phyloP scores from a whole-genome alignment of 2,888 invertebrate species.

The Leucania comma region DNA sequence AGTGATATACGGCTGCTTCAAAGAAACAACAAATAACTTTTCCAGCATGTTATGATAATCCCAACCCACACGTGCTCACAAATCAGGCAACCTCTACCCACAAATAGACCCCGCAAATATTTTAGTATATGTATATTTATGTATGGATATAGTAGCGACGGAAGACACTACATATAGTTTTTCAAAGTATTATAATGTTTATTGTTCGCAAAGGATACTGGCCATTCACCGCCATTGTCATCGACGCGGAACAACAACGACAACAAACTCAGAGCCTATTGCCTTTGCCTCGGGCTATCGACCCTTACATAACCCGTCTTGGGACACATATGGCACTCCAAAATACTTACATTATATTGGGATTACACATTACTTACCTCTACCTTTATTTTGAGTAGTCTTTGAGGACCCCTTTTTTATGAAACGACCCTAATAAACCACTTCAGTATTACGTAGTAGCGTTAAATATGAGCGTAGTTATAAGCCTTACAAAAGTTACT shows the following conservation, averaged over 20 bases:
- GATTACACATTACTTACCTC: constrained; percentile 57
- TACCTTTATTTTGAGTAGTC: constrained; percentile 36
- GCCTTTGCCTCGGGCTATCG: constrained; percentile 32
- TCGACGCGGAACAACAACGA: constrained; percentile 22
- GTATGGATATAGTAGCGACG: neutral
- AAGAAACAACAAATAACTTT: constrained; percentile 10
- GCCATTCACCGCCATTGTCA: constrained; percentile 31
- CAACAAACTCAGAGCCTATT: constrained; percentile 21
- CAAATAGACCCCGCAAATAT: neutral
- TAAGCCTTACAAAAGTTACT: neutral
- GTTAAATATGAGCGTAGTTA: constrained; percentile 23
- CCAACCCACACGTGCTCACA: neutral
- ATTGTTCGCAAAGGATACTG: constrained; percentile 17
- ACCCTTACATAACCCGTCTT: constrained; percentile 29
- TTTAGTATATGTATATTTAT: constrained; percentile 3
- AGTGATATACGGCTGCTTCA: neutral
- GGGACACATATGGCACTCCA: constrained; percentile 44
- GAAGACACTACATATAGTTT: constrained; percentile 5
- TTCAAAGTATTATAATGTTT: constrained; percentile 21
- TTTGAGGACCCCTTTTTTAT: constrained; percentile 37
- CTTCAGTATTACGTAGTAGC: neutral
- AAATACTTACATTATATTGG: constrained; percentile 51
- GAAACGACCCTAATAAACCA: constrained; percentile 33
- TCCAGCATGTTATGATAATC: constrained; percentile 6
- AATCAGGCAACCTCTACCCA: constrained; percentile 6